These are phyloP conservation scores for Heliconius sara DNA, from an alignment of 2,888 invertebrate genomes.

Conservation along the genomic window DNA sequence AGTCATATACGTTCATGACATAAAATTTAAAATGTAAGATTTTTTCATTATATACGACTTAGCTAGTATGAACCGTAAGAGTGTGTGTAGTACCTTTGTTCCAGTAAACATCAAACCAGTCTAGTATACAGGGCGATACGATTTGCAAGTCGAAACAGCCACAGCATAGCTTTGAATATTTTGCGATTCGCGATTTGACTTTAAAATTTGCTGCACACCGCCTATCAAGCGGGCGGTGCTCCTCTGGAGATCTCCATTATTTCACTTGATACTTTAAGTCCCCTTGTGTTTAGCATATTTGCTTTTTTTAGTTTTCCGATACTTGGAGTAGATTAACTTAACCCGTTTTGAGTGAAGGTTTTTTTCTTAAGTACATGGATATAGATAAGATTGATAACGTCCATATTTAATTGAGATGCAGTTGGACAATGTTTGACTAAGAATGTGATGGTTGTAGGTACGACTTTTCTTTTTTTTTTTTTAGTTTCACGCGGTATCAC, in stretches of 20 bases:
- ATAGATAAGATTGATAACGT: too few species aligned
- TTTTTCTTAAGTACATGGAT: background rate
- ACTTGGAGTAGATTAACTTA: conserved; percentile 13
- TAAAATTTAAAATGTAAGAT: background rate
- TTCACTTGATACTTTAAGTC: conserved; percentile 47
- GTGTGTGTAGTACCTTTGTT: conserved; percentile 3
- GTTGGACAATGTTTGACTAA: too few species aligned
- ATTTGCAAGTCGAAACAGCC: conserved; percentile 75
- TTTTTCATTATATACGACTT: background rate
- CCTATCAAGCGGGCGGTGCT: conserved; percentile 61
- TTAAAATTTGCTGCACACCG: conserved; percentile 73
- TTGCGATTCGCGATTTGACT: conserved; percentile 76
- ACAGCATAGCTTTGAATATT: conserved; percentile 74
- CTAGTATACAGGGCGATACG: conserved; percentile 49
- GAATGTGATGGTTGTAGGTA: too few species aligned
- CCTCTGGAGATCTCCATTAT: conserved; percentile 55
- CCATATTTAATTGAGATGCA: too few species aligned
- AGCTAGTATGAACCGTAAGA: background rate
- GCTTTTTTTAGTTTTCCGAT: conserved; percentile 20
- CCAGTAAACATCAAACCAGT: conserved; percentile 37
- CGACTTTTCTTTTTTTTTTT: too few species aligned
- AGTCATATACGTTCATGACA: too few species aligned
- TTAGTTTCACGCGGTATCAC: too few species aligned
- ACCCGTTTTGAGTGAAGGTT: background rate
- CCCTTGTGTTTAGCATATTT: conserved; percentile 36